phyloP scores from a whole-genome alignment of 2,113 vertebrate genomes.

The Anarhynchus alexandrinus region DNA sequence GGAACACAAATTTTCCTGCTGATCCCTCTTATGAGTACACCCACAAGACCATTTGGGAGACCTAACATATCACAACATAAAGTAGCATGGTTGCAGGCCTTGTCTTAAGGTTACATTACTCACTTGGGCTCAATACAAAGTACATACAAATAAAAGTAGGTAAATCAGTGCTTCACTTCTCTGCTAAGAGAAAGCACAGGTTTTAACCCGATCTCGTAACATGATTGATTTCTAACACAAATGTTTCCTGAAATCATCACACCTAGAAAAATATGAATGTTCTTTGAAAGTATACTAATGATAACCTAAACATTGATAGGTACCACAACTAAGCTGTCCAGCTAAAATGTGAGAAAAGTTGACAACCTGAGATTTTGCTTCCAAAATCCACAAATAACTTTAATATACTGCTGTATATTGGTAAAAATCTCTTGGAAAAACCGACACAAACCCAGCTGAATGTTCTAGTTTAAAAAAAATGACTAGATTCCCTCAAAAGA shows the following conservation, averaged over 20 bases:
- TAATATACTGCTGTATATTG: not conserved
- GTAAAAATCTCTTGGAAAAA: not conserved
- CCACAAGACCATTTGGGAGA: not conserved
- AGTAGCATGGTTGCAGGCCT: not conserved
- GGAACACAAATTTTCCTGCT: not conserved
- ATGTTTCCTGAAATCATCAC: not conserved
- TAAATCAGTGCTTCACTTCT: not conserved
- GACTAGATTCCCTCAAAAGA: not conserved
- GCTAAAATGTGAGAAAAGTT: not conserved
- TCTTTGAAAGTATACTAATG: not conserved
- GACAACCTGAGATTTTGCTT: not conserved
- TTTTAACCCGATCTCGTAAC: not conserved
- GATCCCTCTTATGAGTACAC: not conserved
- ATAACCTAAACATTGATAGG: not conserved
- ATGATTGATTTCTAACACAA: not conserved
- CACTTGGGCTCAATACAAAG: not conserved
- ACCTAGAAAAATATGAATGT: not conserved
- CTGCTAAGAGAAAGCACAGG: not conserved
- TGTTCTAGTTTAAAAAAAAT: not conserved
- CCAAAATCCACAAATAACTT: not conserved
- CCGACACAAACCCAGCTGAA: not conserved
- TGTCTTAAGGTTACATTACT: not conserved
- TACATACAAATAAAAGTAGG: not conserved
- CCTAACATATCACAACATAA: not conserved
- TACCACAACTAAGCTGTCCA: not conserved